Evolutionary conservation across 2,888 invertebrate species (phyloP).

Genomic region (Proisotoma minuta): DNA sequence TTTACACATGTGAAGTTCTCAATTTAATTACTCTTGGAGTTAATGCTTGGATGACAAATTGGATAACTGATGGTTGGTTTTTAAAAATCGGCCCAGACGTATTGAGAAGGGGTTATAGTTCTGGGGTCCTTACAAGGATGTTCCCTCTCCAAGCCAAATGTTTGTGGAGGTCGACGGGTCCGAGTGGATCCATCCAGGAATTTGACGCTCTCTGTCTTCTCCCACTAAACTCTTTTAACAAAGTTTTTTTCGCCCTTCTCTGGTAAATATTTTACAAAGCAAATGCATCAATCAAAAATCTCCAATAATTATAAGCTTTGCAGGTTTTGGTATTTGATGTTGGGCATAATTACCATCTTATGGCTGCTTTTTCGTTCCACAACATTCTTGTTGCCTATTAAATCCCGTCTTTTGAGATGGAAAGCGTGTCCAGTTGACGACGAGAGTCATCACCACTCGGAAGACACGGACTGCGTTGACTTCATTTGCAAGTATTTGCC

Average conservation of each 20-base stretch:
- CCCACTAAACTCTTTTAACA: constrained; percentile 69
- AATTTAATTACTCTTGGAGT: constrained; percentile 65
- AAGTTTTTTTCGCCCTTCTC: constrained; percentile 19
- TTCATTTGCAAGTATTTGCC: constrained; percentile 15
- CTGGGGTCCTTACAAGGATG: not conserved
- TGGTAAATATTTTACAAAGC: constrained; percentile 23
- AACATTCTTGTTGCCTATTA: constrained; percentile 15
- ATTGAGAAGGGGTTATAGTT: not conserved
- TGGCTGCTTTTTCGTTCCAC: constrained; percentile 25
- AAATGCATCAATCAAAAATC: too few species aligned
- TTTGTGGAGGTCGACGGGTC: constrained; percentile 51
- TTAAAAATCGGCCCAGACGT: not conserved
- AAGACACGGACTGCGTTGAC: constrained; percentile 11
- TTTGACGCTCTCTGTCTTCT: constrained; percentile 67
- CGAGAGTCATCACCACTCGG: constrained; percentile 9
- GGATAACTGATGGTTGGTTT: constrained; percentile 18
- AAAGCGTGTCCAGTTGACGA: constrained; percentile 17
- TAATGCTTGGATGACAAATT: constrained; percentile 22
- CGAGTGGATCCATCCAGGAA: constrained; percentile 58
- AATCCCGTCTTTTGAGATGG: constrained; percentile 8
- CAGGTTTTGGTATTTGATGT: constrained; percentile 26
- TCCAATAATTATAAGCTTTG: too few species aligned
- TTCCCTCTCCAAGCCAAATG: constrained; percentile 27
- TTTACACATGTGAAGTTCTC: constrained; percentile 66
- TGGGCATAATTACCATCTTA: constrained; percentile 11